These are phyloP conservation scores for Oryzias celebensis DNA, from an alignment of 2,113 vertebrate species.

Conservation along the genomic window DNA sequence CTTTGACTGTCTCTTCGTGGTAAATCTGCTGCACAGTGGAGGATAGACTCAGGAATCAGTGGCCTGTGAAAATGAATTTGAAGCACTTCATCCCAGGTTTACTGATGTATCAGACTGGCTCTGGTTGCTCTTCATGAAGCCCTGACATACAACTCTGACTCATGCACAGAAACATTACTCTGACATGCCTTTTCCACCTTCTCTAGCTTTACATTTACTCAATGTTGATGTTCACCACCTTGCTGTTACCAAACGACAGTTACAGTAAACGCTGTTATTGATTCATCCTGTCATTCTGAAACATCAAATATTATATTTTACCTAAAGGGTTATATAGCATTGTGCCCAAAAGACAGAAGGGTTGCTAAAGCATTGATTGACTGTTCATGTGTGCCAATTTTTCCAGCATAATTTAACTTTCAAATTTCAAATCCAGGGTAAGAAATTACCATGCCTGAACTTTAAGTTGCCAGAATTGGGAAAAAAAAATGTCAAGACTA, in stretches of 20 bases:
- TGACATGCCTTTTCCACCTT: not conserved
- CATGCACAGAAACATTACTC: conserved; percentile 6
- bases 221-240: not conserved
- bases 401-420: too few relatives aligned
- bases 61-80: conserved; percentile 66
- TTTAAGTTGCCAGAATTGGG: too few relatives aligned
- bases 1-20: conserved; percentile 36
- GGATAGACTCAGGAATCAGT: conserved; percentile 42
- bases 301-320: too few relatives aligned
- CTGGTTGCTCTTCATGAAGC: conserved; percentile 52
- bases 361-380: too few relatives aligned
- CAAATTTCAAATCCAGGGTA: too few relatives aligned
- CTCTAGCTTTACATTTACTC: not conserved
- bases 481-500: too few relatives aligned
- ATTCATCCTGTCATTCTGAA: not conserved
- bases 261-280: not conserved
- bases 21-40: conserved; percentile 44
- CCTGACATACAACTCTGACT: conserved; percentile 44
- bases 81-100: conserved; percentile 54
- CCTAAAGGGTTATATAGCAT: too few relatives aligned
- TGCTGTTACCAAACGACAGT: not conserved
- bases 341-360: too few relatives aligned
- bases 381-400: too few relatives aligned
- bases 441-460: too few relatives aligned
- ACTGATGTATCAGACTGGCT: conserved; percentile 31